These are phyloP conservation scores for Lepidostoma basale DNA, from an alignment of 1,140 invertebrate genomes.

Conservation along the genomic window DNA sequence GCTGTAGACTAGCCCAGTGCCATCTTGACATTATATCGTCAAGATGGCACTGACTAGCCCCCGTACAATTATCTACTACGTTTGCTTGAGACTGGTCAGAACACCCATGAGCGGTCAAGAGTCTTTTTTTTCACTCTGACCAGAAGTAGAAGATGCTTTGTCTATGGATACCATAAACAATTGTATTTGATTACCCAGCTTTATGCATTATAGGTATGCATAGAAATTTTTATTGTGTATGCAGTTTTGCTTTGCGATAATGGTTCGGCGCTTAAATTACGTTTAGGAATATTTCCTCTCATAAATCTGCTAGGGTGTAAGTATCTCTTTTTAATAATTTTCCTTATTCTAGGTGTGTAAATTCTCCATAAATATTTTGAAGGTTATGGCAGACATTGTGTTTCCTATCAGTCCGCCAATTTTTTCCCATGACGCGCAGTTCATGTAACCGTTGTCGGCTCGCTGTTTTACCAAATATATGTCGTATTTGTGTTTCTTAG, in stretches of 20 bases:
- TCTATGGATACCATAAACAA: too few relatives aligned
- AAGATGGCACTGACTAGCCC: too few relatives aligned
- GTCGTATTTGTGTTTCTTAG: slow-evolving; percentile 3
- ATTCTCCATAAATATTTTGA: slow-evolving; percentile 15
- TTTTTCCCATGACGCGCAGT: slow-evolving; percentile 37
- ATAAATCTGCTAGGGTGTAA: slow-evolving; percentile 1
- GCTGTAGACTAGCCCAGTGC: too few relatives aligned
- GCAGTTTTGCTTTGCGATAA: slow-evolving; percentile 24
- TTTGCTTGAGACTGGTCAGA: too few relatives aligned
- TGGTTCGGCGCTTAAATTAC: slow-evolving; percentile 16
- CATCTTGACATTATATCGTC: too few relatives aligned
- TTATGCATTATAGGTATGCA: too few relatives aligned
- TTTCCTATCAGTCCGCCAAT: slow-evolving; percentile 33
- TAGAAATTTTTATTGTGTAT: slow-evolving; percentile 3
- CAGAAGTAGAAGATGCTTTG: too few relatives aligned
- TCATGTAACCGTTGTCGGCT: slow-evolving; percentile 34
- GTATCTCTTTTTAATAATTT: neutral
- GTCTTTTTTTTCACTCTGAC: too few relatives aligned
- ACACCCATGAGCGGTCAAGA: too few relatives aligned
- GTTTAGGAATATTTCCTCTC: slow-evolving; percentile 6
- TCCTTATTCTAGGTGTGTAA: too few relatives aligned
- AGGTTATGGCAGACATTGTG: slow-evolving; percentile 27
- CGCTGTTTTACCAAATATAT: neutral
- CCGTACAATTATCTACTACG: too few relatives aligned
- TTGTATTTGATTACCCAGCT: too few relatives aligned